Evolutionary conservation across 2,888 invertebrate species (phyloP).

Genomic region (Drosophila flavopinicola): DNA sequence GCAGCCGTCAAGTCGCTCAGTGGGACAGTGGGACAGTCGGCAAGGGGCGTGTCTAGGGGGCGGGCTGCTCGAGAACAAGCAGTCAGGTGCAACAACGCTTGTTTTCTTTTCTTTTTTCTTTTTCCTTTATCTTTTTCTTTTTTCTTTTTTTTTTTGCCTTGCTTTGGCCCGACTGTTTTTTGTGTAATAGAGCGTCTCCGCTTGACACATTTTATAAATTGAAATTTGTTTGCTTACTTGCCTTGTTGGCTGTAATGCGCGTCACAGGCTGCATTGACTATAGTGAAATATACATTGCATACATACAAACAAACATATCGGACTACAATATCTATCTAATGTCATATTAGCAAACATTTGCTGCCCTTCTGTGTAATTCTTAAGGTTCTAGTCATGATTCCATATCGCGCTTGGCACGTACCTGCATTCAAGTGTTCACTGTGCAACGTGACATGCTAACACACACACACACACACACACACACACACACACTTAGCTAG

Average conservation of each 20-base stretch:
- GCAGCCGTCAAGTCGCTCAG: conserved; percentile 24
- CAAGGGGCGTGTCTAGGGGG: background rate
- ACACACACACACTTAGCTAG: background rate
- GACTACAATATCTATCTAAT: background rate
- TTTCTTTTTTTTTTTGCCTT: conserved; percentile 9
- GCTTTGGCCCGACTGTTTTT: conserved; percentile 37
- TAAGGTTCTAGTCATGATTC: background rate
- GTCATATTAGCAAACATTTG: background rate
- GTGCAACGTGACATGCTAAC: conserved; percentile 4
- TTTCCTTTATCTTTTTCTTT: conserved; percentile 12
- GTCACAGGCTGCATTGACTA: conserved; percentile 22
- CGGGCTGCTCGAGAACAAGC: background rate
- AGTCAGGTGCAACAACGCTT: conserved; percentile 59
- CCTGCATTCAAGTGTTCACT: conserved; percentile 2
- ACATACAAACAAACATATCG: background rate
- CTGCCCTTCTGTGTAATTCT: background rate
- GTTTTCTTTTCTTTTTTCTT: conserved; percentile 15
- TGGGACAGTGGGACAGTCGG: background rate
- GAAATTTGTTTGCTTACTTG: conserved; percentile 72
- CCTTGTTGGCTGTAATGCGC: conserved; percentile 15
- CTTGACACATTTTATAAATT: conserved; percentile 79
- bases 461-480: background rate
- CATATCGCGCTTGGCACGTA: background rate
- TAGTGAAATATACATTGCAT: background rate
- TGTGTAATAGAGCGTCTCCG: conserved; percentile 72